Percentiles rank a stretch among this genome's conserved stretches.
These are phyloP conservation scores for Agrochola litura DNA, from an alignment of 2,888 invertebrate genomes.

Conservation along the genomic window DNA sequence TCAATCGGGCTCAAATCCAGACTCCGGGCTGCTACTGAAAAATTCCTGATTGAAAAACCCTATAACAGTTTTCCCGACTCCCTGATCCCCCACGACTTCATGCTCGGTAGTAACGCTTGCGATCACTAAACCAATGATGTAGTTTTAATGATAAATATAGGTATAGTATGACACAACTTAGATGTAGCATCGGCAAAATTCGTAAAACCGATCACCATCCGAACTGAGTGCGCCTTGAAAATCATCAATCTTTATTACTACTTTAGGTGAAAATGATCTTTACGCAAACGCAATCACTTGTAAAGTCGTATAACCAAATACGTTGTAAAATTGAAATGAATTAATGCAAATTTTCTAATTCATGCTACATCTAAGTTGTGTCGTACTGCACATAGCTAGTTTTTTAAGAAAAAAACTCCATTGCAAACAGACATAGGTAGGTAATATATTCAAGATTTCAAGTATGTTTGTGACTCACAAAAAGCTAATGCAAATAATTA, in stretches of 20 bases:
- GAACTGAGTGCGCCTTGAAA: no score
- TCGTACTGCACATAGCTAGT: no score
- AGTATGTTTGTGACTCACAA: conserved; percentile 1
- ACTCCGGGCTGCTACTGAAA: neutral
- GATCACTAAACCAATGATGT: neutral
- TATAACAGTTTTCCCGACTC: neutral
- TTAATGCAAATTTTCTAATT: no score
- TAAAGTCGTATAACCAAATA: no score
- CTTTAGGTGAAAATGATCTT: no score
- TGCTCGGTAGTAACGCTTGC: neutral
- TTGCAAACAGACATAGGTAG: neutral
- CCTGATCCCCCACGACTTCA: neutral
- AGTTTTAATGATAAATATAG: neutral
- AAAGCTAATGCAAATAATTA: conserved; percentile 12
- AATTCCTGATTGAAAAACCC: neutral
- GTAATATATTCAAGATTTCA: neutral
- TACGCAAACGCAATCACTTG: no score
- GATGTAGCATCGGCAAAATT: no score
- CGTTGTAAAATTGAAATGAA: no score
- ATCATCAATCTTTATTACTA: no score
- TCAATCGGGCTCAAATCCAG: neutral
- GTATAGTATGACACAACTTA: no score
- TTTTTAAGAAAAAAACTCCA: neutral
- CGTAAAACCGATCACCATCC: no score
- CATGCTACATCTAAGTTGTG: no score